Evolutionary conservation across 2,113 vertebrate species (phyloP), one percentile per base, ranked within the genome.

Genomic region (Tragulus kanchil): DNA sequence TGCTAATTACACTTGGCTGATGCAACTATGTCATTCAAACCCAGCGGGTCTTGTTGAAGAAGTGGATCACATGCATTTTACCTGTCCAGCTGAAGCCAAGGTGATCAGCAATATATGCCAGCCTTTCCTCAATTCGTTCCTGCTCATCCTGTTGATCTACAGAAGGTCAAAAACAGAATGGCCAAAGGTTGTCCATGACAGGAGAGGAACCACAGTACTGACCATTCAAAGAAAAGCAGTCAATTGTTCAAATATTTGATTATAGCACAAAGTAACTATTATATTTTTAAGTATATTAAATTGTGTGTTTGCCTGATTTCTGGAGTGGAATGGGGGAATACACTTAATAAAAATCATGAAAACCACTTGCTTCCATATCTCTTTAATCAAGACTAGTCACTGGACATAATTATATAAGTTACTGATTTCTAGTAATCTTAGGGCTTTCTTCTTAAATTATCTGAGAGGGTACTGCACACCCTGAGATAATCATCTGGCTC

Each of bases 11-110:
- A n/a, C 25, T 45, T 26, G 50, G 36, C 25, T 91, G 48, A 83
- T 45, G 28, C 4, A 61, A 45, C 11, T 21, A 5, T 19, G 59
- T 26, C n/a, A 67, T 31, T 75, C n/a, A 94, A 69, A 58, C 12
- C 36, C 50, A 59, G 65, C 8, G 67, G 26, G 3, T 89, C 79
- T 67, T 84, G 61, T n/a, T 54, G 23, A 8, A 85, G 79, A 65
- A 59, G 13, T 4, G 54, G 25, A 23, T 1, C 2, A 16, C 0
- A 0, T 25, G 85, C 11, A 6, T 88, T 91, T 98, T 98, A 99
- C 99, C 99, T 97, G 99, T 99, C 99, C 99, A 99, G 97, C 99
- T 99, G 99, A 99, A 99, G 98, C 99, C 99, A 95, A 99, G 99
- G 85, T 99, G 99, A 98, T 99, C 99, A 3, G 99, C 99, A 93